Base-by-base conservation (phyloP, 2,113 vertebrate species). In the Dasyornis broadbenti region DNA sequence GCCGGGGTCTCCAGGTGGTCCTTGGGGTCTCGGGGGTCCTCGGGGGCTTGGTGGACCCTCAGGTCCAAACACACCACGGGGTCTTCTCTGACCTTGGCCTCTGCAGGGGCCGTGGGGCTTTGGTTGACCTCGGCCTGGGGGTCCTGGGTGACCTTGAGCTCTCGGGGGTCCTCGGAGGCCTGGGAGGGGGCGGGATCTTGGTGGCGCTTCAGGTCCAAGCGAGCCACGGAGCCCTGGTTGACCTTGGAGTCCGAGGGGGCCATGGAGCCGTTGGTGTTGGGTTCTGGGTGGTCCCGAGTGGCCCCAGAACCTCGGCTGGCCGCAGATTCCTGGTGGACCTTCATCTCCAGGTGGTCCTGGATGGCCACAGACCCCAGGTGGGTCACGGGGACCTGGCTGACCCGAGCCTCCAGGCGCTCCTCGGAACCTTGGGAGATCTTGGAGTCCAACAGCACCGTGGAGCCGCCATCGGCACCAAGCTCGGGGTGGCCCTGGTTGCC, bases 261-360 rank as follows among this genome's bases (percentile, higher is more conserved):
- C 82, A 10, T 0, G 16, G 31, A 40, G 44, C 31, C 4, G 1
- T 0, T 0, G 24, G 0, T 1, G 6, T 1, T 0, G 66, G 47
- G 9, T 49, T 45, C 66, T 2, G 16, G 42, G 17, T 9, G 49
- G 13, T 33, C 61, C 20, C 3, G 71, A 50, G 1, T 8, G 57
- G 18, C 78, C 44, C 1, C 1, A 3, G 17, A 50, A 15, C 16
- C 49, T 9, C 2, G 7, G 21, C 6, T 3, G 81, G 30, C 45
- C 75, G 2, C 10, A 0, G 21, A 0, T 13, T 26, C 31, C 22
- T 22, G 30, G 2, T 0, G 10, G 30, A 2, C 17, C 53, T 68
- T 5, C 35, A 33, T 15, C 24, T 53, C n/a, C 45, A 24, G 33
- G 16, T 24, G 60, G 7, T n/a, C 33, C 53, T 22, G 61, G 56